Percentiles rank a stretch among this genome's conserved stretches.
These are phyloP conservation scores for Epirrita christyi DNA, from an alignment of 2,888 invertebrate species.

Conservation along the genomic window DNA sequence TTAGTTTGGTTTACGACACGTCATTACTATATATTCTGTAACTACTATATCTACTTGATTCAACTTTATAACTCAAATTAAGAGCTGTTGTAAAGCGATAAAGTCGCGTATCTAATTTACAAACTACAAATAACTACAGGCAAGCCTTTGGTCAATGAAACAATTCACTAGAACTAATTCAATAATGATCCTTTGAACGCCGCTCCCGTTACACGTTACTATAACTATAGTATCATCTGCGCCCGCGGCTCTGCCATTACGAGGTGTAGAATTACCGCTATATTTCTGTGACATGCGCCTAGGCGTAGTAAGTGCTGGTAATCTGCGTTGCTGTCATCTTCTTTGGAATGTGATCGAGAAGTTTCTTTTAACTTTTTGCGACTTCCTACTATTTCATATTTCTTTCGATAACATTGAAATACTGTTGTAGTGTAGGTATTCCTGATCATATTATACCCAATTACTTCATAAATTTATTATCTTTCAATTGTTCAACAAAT, in stretches of 20 bases:
- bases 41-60: not conserved
- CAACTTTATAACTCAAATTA: not conserved
- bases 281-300: constrained; percentile 22
- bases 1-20: no score
- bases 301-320: not conserved
- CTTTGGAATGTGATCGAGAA: constrained; percentile 22
- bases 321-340: constrained; percentile 16
- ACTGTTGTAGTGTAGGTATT: no score
- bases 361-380: constrained; percentile 9
- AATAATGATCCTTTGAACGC: constrained; percentile 22
- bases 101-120: no score
- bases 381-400: constrained; percentile 1
- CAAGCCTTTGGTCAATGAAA: not conserved
- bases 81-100: not conserved
- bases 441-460: no score
- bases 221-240: constrained; percentile 8
- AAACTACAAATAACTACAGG: not conserved
- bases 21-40: not conserved
- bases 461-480: no score
- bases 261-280: constrained; percentile 21
- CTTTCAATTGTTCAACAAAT: no score
- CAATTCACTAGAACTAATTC: constrained; percentile 24
- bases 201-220: constrained; percentile 17
- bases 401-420: not conserved
- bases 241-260: constrained; percentile 23